These are phyloP conservation scores for Brachionus paranguensis DNA, from an alignment of 1,140 invertebrate genomes.

Conservation along the genomic window DNA sequence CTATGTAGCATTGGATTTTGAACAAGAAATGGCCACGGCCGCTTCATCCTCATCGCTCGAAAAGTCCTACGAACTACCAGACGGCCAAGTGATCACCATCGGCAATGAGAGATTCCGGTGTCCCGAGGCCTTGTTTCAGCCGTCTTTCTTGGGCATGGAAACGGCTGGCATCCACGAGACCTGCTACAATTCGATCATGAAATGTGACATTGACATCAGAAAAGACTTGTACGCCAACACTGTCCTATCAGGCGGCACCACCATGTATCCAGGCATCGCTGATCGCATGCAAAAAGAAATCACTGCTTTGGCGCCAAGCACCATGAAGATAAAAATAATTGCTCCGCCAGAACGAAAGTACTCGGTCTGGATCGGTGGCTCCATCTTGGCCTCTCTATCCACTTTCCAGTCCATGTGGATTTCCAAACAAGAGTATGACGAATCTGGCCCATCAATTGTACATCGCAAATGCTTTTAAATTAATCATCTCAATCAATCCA, in stretches of 20 bases:
- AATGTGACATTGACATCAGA: constrained; percentile 57
- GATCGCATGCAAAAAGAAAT: constrained; percentile 59
- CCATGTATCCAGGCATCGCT: constrained; percentile 60
- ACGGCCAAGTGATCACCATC: constrained; percentile 66
- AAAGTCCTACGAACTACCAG: constrained; percentile 87
- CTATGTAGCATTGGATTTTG: constrained; percentile 54
- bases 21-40: constrained; percentile 89
- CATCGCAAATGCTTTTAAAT: constrained; percentile 88
- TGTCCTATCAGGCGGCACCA: constrained; percentile 59
- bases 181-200: constrained; percentile 57
- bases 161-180: constrained; percentile 53
- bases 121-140: constrained; percentile 87
- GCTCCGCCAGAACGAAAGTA: constrained; percentile 57
- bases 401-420: constrained; percentile 68
- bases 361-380: constrained; percentile 55
- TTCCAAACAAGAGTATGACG: constrained; percentile 88
- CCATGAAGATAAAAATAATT: constrained; percentile 57
- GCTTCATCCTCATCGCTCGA: constrained; percentile 81
- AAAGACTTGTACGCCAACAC: constrained; percentile 57
- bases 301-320: constrained; percentile 56
- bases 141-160: constrained; percentile 55
- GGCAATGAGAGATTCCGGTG: constrained; percentile 55
- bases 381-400: constrained; percentile 59
- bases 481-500: not conserved
- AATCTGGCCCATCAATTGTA: constrained; percentile 84